Evolutionary conservation across 2,888 invertebrate genomes (phyloP), one percentile per base, ranked within the genome.

Genomic region (Thecocarcelia acutangulata): DNA sequence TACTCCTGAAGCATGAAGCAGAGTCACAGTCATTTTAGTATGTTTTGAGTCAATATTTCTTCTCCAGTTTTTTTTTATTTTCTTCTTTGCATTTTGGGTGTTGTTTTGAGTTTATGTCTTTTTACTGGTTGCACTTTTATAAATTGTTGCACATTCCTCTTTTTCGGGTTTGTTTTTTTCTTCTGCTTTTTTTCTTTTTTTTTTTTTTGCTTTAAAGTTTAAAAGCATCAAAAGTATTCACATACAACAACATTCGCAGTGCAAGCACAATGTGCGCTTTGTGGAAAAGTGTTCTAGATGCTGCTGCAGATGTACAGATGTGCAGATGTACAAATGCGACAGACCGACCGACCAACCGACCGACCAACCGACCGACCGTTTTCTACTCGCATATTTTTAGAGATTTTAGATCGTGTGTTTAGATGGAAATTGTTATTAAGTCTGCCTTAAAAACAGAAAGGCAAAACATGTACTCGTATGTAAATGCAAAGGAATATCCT

Each of bases 121-220:
- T 78, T 78, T 79, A 79, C 78, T 79, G 78, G 66, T 79, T 79
- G 78, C 78, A 79, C 78, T 79, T 73, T 73, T 79, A 73, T 79
- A 79, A 79, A 79, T 79, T 79, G 78, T 79, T 79, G 78, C 78
- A 79, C 72, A 79, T 79, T 78, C 78, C 72, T 66, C 50, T 72
- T 59, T 52, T 58, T n/a, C n/a, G 13, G 9, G 12, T 6, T 15
- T 28, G 19, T 40, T 3, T 48, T 37, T 33, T 8, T 5, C 9
- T 33, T 5, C 8, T 33, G 33, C 28, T 17, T 48, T 28, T 12
- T 56, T 21, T 5, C 44, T 33, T 40, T n/a, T 70, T 70, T 21
- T 48, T 64, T 17, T 44, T 58, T 46, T 17, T 33, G 42, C 28
- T 54, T 17, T 5, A 56, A 54, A 52, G 58, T 50, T 50, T 48